These are phyloP conservation scores for Brenthis ino DNA, from an alignment of 2,888 invertebrate species.

Conservation along the genomic window DNA sequence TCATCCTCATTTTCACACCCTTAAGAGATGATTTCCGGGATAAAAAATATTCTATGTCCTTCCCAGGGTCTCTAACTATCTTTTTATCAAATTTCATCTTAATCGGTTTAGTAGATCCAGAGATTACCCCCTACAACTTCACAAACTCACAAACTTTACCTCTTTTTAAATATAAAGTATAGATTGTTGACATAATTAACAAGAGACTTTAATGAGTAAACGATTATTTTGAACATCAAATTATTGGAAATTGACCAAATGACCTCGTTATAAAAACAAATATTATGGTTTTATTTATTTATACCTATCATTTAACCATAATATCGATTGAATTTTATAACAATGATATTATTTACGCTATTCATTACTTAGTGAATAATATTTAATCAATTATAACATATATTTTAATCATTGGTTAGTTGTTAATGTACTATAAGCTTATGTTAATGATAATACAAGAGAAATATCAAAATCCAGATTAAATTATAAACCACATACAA, in stretches of 20 bases:
- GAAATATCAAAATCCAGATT: constrained; percentile 19
- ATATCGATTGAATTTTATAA: not conserved
- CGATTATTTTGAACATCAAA: not conserved
- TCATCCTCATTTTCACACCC: too few relatives aligned
- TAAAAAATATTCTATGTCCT: too few relatives aligned
- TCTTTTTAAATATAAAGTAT: too few relatives aligned
- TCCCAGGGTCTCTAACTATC: too few relatives aligned
- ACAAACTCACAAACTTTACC: too few relatives aligned
- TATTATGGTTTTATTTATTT: not conserved
- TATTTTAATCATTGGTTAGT: constrained; percentile 31
- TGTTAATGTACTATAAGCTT: constrained; percentile 33
- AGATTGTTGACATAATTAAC: too few relatives aligned
- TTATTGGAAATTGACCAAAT: not conserved
- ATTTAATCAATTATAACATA: constrained; percentile 28
- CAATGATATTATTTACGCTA: not conserved
- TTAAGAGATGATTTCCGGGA: too few relatives aligned
- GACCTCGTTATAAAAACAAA: constrained; percentile 2
- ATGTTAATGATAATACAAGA: constrained; percentile 32
- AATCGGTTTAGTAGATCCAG: too few relatives aligned
- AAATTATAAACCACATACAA: constrained; percentile 31
- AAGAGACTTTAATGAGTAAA: too few relatives aligned
- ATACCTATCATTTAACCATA: not conserved
- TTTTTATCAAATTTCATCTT: too few relatives aligned
- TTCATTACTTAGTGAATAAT: constrained; percentile 4
- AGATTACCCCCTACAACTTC: too few relatives aligned